Evolutionary conservation across 2,888 invertebrate species (phyloP).

Genomic region (Hemithea aestivaria): DNA sequence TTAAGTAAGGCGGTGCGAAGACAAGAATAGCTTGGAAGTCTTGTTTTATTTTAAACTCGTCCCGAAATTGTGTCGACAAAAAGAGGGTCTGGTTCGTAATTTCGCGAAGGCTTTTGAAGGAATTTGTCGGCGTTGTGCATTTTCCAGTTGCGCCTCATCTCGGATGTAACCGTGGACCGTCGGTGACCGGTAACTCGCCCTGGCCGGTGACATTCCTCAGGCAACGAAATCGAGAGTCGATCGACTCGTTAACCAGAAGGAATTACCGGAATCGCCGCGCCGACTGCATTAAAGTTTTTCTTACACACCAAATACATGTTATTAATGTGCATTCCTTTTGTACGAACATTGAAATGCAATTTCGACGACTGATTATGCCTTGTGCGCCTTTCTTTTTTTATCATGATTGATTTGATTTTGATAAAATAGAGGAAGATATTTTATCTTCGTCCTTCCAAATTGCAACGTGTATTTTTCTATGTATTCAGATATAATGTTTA

Average conservation of each 20-base stretch:
- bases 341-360: too few species aligned
- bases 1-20: too few species aligned
- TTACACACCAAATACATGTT: too few species aligned
- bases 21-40: not conserved
- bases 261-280: conserved; percentile 38
- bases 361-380: too few species aligned
- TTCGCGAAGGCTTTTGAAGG: conserved; percentile 23
- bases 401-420: too few species aligned
- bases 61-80: conserved; percentile 19
- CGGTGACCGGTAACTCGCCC: conserved; percentile 30
- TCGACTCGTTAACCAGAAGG: conserved; percentile 41
- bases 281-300: conserved; percentile 20
- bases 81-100: conserved; percentile 23
- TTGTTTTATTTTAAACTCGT: too few species aligned
- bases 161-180: conserved; percentile 14
- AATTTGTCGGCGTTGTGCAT: conserved; percentile 8
- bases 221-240: conserved; percentile 59
- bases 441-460: not conserved
- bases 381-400: too few species aligned
- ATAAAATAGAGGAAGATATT: too few species aligned
- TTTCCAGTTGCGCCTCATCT: conserved; percentile 6
- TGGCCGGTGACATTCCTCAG: conserved; percentile 51
- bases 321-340: too few species aligned
- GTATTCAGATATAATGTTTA: too few species aligned
- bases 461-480: too few species aligned